These are phyloP conservation scores for Piscicola geometra DNA, from an alignment of 2,888 invertebrate genomes.

Conservation along the genomic window DNA sequence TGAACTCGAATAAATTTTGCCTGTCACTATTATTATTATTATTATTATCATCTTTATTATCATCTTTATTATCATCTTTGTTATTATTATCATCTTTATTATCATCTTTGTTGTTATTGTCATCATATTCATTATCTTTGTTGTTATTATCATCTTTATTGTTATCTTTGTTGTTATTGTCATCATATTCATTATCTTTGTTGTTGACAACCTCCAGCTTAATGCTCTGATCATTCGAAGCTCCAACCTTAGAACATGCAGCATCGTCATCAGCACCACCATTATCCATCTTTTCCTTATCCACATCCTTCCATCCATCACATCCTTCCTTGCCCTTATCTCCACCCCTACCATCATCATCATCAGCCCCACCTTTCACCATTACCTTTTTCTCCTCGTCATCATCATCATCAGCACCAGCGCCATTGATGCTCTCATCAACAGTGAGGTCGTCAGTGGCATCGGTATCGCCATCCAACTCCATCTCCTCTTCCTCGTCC, in stretches of 20 bases:
- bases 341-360: neutral
- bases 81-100: slow-evolving; percentile 1
- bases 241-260: too few species aligned
- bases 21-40: neutral
- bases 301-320: too few species aligned
- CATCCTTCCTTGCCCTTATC: neutral
- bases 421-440: slow-evolving; percentile 17
- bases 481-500: neutral
- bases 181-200: too few species aligned
- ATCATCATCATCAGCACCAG: neutral
- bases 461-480: slow-evolving; percentile 19
- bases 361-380: neutral
- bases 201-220: too few species aligned
- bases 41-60: neutral
- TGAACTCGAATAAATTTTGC: slow-evolving; percentile 7
- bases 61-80: neutral
- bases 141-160: too few species aligned
- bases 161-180: too few species aligned
- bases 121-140: too few species aligned
- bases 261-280: too few species aligned
- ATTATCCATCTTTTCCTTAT: too few species aligned
- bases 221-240: too few species aligned
- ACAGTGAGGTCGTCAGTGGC: slow-evolving; percentile 31
- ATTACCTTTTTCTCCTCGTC: neutral
- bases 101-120: neutral